A percentile compares a stretch with the other conserved stretches of the same genome.
These are phyloP conservation scores for Crepidodera aurea DNA, from an alignment of 2,888 invertebrate genomes.

Conservation along the genomic window DNA sequence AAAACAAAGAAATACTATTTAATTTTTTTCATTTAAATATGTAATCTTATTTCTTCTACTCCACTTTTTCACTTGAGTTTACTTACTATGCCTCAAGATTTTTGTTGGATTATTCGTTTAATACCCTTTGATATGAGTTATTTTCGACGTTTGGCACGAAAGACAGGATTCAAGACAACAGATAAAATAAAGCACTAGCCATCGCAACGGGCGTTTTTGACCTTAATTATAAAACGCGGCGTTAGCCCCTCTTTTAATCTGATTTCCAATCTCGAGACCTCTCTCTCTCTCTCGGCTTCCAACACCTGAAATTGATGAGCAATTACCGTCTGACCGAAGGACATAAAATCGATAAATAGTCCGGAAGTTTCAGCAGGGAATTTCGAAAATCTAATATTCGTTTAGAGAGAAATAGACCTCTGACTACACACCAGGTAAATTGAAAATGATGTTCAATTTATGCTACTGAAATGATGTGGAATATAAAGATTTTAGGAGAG, in stretches of 20 bases:
- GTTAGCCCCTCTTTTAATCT: constrained; percentile 15
- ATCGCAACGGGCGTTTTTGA: constrained; percentile 1
- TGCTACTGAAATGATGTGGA: too few species aligned
- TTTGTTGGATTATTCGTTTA: too few species aligned
- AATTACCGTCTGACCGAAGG: constrained; percentile 25
- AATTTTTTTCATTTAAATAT: too few species aligned
- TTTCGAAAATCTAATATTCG: constrained; percentile 3
- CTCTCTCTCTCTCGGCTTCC: constrained; percentile 7
- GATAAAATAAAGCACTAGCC: background rate
- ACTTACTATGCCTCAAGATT: too few species aligned
- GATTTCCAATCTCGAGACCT: constrained; percentile 20
- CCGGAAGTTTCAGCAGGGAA: constrained; percentile 7
- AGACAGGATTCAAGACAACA: background rate
- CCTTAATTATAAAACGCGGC: constrained; percentile 20
- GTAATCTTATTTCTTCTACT: too few species aligned
- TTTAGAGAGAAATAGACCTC: too few species aligned
- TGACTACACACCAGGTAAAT: too few species aligned
- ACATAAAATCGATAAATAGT: constrained; percentile 19
- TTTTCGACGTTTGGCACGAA: background rate
- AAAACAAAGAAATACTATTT: too few species aligned
- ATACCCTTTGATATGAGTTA: too few species aligned
- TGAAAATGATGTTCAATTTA: too few species aligned
- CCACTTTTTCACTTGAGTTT: too few species aligned
- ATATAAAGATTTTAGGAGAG: too few species aligned
- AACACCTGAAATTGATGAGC: constrained; percentile 29